Conservation (phyloP, 2,797 vertebrate genomes). For the Acrossocheilus fasciatus region DNA sequence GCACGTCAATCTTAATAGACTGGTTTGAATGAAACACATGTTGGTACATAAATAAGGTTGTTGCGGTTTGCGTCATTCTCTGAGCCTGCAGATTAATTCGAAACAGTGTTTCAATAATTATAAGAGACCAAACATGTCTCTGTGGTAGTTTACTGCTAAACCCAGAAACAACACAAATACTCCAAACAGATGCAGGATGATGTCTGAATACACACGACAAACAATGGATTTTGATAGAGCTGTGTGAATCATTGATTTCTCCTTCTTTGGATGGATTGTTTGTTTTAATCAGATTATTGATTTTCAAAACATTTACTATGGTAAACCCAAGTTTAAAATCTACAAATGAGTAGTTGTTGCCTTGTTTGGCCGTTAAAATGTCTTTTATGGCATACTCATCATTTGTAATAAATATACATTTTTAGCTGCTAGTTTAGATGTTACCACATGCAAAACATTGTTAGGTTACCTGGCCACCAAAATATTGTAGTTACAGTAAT, state of each 20-base stretch:
- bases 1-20: neutral
- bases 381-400: too few relatives aligned
- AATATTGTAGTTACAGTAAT: neutral
- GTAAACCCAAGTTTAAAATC: neutral
- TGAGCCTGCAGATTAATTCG: neutral
- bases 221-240: neutral
- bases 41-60: constrained; percentile 7
- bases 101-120: constrained; percentile 13
- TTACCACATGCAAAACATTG: neutral
- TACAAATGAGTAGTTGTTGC: too few relatives aligned
- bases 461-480: neutral
- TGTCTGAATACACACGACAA: constrained; percentile 10
- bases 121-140: neutral
- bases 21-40: constrained; percentile 9
- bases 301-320: neutral
- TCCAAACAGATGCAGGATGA: constrained; percentile 15
- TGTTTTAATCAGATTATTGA: neutral
- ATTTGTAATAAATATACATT: neutral
- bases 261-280: constrained; percentile 1
- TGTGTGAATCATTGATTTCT: neutral
- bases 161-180: neutral
- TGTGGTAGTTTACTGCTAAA: neutral
- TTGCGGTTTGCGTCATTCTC: neutral
- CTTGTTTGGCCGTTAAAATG: too few relatives aligned
- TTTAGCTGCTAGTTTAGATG: neutral